Base-by-base conservation (phyloP, 2,113 vertebrate species). In the Nematolebias whitei region DNA sequence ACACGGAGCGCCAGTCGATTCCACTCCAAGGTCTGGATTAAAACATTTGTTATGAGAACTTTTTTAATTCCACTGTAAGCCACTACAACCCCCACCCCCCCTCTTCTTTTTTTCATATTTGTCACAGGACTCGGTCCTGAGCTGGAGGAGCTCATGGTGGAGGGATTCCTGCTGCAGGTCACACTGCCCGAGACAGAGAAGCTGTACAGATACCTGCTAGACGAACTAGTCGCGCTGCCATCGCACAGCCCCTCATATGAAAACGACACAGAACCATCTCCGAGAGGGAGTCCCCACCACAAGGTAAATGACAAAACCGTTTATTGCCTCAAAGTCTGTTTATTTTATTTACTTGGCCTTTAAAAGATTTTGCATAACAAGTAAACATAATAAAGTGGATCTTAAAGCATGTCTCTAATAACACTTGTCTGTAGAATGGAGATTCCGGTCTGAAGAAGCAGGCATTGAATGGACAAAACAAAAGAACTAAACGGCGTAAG, bases 161-260 rank as follows among this genome's bases (percentile, higher is more conserved):
- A 98, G 85, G 97, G 96, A 24, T 95, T 98, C 78, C 92, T 98
- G 82, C 94, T 98, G 19, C 96, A 98, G 90, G 96, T 99, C 54
- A 95, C 96, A 26, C 88, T 99, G 71, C 96, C 97, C 0, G 97
- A 99, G 89, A 94, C 96, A 2, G 95, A 98, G 89, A 95, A 97
- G 84, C 91, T 99, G 50, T 97, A 98, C 84, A 93, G 93, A 81
- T 94, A 91, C 48, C 80, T 98, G 54, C 91, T 96, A 75, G 91
- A 89, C 2, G 94, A 94, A 75, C 92, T 93, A 44, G 91, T 87
- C 2, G 77, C 74, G 2, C 63, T 48, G 49, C 75, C 93, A 48
- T 1, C 79, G 4, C 56, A 40, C n/a, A 1, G 91, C 89, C 51
- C 84, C 60, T 85, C 84, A 50, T 86, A 92, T 23, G 71, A 57